A percentile compares a stretch with the other conserved stretches of the same genome.
Evolutionary conservation across 2,888 invertebrate genomes (phyloP).

Genomic region (Chalcis sispes): DNA sequence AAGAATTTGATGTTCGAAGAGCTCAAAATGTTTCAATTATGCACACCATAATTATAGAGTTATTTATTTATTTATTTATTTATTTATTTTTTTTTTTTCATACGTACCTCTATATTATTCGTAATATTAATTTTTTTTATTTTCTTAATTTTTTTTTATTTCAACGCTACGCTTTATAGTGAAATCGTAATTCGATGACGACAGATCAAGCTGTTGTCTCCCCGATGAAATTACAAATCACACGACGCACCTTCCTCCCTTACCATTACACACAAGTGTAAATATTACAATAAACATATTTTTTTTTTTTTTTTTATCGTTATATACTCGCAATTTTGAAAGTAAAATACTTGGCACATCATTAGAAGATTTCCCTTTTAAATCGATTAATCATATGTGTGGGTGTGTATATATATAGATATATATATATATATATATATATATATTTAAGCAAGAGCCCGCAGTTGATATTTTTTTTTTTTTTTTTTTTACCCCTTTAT

Average conservation of each 20-base stretch:
- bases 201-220: constrained; percentile 27
- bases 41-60: constrained; percentile 39
- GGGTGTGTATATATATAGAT: too few relatives aligned
- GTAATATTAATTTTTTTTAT: neutral
- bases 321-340: constrained; percentile 55
- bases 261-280: constrained; percentile 45
- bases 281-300: constrained; percentile 49
- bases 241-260: constrained; percentile 38
- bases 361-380: constrained; percentile 51
- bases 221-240: constrained; percentile 30
- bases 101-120: constrained; percentile 31
- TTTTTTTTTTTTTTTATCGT: constrained; percentile 9
- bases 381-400: constrained; percentile 6
- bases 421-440: neutral
- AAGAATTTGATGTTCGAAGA: constrained; percentile 44
- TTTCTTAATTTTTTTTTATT: constrained; percentile 17
- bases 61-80: neutral
- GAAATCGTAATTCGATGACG: constrained; percentile 43
- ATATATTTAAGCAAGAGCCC: constrained; percentile 50
- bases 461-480: constrained; percentile 41
- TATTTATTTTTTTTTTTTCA: constrained; percentile 11
- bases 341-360: constrained; percentile 59
- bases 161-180: constrained; percentile 32
- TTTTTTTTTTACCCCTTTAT: constrained; percentile 34
- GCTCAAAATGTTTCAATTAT: constrained; percentile 41